Evolutionary conservation across 2,113 vertebrate species (phyloP), one percentile per base, ranked within the genome.

Genomic region (Oostethus manadensis): DNA sequence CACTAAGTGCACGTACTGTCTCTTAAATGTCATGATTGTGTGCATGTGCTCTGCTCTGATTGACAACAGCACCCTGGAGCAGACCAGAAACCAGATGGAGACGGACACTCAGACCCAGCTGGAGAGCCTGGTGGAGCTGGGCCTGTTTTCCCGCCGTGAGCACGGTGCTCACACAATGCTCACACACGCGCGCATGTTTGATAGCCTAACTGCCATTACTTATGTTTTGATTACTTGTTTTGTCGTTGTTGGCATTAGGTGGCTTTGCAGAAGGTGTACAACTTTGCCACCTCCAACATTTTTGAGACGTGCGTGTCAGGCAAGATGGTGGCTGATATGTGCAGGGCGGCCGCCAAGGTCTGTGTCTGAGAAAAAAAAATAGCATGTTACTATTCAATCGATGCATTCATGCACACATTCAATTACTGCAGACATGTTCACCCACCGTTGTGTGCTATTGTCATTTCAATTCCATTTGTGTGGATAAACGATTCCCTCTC

Each of bases 301-400:
- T 99, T 99, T 86, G 97, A 99, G 90, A 97, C 96, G 0, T 93
- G 95, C 70, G 96, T 99, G 58, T 93, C 97, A n/a, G 97, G 96
- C 59, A 92, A 93, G 62, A 98, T 99, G 97, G 95, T 98, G 66
- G 94, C 96, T 0, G 94, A 98, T 71, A 93, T 99, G 94, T 98
- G 96, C 90, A 90, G 95, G 71, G 97, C 95, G 76, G 93, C 95
- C 64, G 92, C 94, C 26, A 98, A 97, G 89, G 95, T 97, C 20
- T 10, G 21, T 49, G n/a, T 48, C 38, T 42, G 38, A 14, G 38
- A 14, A 42, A n/a, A n/a, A n/a, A n/a, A 51, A 33, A 51, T n/a
- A 29, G 2, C 50, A 33, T 17, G 10, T 51, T 54, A 10, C n/a
- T 14, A 6, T 35, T 18, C 18, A 35, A 20, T 38, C 33, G 7